phyloP scores from a whole-genome alignment of 2,113 vertebrate genomes.

The Dromiciops gliroides region DNA sequence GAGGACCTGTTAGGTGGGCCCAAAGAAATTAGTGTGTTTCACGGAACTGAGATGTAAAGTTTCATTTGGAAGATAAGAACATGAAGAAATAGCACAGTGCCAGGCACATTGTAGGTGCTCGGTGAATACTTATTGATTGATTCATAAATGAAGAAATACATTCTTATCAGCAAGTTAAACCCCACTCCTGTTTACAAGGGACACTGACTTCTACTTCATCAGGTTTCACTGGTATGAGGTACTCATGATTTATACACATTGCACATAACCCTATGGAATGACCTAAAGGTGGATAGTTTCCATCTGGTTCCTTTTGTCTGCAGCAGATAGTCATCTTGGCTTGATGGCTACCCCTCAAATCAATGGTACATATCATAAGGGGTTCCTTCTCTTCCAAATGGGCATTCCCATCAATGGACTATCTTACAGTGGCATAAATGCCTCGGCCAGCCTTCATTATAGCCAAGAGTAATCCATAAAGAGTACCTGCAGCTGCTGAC shows the following conservation, averaged over 20 bases:
- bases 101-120: constrained; percentile 20
- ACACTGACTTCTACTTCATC: constrained; percentile 19
- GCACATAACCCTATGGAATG: constrained; percentile 10
- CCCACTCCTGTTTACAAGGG: constrained; percentile 39
- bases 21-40: background rate
- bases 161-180: constrained; percentile 53
- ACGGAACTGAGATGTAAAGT: constrained; percentile 21
- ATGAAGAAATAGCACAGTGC: constrained; percentile 31
- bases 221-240: constrained; percentile 31
- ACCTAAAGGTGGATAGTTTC: constrained; percentile 17
- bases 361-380: background rate
- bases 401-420: background rate
- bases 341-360: background rate
- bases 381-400: background rate
- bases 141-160: constrained; percentile 55
- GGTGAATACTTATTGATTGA: constrained; percentile 1
- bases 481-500: background rate
- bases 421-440: background rate
- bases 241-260: constrained; percentile 18
- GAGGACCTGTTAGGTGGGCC: background rate
- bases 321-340: background rate
- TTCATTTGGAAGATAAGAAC: constrained; percentile 2
- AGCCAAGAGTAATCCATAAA: background rate
- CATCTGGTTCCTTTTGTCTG: background rate
- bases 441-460: background rate